Base-by-base conservation (phyloP, 2,888 invertebrate genomes). In the Chelonus formosanus region DNA sequence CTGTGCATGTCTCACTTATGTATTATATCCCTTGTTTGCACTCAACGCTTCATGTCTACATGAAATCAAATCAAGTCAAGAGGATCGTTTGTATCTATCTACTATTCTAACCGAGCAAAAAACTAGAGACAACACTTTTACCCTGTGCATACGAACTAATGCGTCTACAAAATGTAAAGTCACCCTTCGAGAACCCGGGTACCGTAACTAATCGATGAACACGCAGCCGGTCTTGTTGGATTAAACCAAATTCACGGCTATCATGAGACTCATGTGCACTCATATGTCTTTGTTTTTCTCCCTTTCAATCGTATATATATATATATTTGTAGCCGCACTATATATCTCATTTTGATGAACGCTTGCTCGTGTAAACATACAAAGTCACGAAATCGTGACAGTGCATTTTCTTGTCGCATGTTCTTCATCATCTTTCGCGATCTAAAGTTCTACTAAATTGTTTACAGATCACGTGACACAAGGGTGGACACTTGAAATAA, bases 181-280 rank as follows among this genome's bases (percentile, higher is more conserved):
- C 71, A 73, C 74, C 74, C 73, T 80, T 77, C 74, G 73, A 67
- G 70, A 72, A 75, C 69, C 75, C 80, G 79, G 81, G 81, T 79
- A 83, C 80, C 77, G 79, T 80, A 79, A 79, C 83, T 81, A 83
- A 83, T 83, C 83, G 79, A 83, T 81, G 81, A 79, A 72, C 77
- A 80, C 77, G 78, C 80, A 76, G 76, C 76, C 78, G 77, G 78
- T 79, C 78, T 75, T 70, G 69, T 72, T 75, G 74, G 70, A 76
- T 76, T 73, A 73, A 72, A 71, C 71, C 68, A 70, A 76, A 77
- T 77, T 75, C 75, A 74, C 75, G 67, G 68, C 48, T 63, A 70
- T 64, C 64, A 67, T 59, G 34, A 40, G 54, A 48, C 36, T 59
- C 59, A 58, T 63, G 44, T 45, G 57, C 61, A 43, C 54, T 32